Conservation (phyloP, 2,113 vertebrate species). For the Apaloderma vittatum region DNA sequence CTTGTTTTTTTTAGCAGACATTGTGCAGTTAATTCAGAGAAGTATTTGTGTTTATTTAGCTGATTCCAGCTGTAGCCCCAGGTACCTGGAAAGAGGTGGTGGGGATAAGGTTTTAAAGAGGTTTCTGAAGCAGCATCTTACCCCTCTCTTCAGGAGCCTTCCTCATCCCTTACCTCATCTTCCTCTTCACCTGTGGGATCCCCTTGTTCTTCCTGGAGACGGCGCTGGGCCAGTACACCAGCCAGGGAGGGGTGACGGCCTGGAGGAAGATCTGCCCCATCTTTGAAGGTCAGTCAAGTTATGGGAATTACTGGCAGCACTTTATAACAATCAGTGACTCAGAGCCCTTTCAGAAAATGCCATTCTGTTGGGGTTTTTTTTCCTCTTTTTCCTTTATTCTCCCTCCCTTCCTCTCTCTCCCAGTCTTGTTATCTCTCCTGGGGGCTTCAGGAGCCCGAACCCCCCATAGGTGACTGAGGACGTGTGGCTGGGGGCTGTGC, state of each 20-base stretch:
- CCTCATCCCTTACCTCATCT: conserved; percentile 92
- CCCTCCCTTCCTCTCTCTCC: neutral
- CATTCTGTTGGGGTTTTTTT: neutral
- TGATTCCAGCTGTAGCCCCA: neutral
- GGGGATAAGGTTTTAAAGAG: neutral
- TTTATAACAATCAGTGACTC: neutral
- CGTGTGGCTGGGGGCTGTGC: neutral
- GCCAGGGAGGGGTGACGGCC: conserved; percentile 89
- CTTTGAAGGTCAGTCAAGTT: conserved; percentile 85
- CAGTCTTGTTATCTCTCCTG: neutral
- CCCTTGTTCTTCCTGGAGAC: conserved; percentile 93
- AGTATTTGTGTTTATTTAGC: neutral
- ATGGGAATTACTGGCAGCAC: neutral
- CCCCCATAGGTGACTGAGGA: neutral
- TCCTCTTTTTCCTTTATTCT: neutral
- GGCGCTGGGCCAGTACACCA: conserved; percentile 91
- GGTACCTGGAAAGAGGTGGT: neutral
- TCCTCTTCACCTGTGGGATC: conserved; percentile 90
- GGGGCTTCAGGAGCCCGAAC: neutral
- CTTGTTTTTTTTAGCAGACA: neutral
- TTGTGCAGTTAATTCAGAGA: neutral
- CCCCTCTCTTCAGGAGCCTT: conserved; percentile 84
- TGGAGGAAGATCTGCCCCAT: conserved; percentile 96
- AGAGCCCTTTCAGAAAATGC: neutral
- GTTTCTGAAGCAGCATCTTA: neutral